Conservation (phyloP, 2,797 vertebrate species). For the Leuciscus waleckii region DNA sequence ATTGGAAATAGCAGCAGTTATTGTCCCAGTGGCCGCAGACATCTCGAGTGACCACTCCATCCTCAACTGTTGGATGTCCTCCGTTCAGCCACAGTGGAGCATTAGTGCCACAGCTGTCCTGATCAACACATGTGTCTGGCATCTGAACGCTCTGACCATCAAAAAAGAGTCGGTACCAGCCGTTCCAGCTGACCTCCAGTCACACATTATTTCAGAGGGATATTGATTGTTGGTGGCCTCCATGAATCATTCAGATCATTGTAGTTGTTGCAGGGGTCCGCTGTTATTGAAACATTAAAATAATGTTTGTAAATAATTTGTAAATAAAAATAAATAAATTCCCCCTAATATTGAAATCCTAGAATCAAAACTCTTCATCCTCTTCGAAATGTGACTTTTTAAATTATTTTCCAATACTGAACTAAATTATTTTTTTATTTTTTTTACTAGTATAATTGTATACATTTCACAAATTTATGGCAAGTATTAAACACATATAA, state of each 20-base stretch:
- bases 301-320: too few relatives aligned
- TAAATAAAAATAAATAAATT: too few relatives aligned
- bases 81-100: slow-evolving; percentile 25
- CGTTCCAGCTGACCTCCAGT: slow-evolving; percentile 30
- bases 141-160: slow-evolving; percentile 32
- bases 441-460: too few relatives aligned
- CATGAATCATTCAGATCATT: slow-evolving; percentile 15
- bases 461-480: not conserved
- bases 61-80: slow-evolving; percentile 20
- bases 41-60: slow-evolving; percentile 30
- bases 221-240: slow-evolving; percentile 41
- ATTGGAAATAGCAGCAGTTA: slow-evolving; percentile 15
- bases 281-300: too few relatives aligned
- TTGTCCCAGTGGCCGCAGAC: not conserved
- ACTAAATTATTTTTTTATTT: too few relatives aligned
- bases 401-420: too few relatives aligned
- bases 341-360: too few relatives aligned
- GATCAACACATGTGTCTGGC: slow-evolving; percentile 45
- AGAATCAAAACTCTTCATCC: too few relatives aligned
- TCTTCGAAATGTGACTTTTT: too few relatives aligned
- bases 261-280: slow-evolving; percentile 36
- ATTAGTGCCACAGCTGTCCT: slow-evolving; percentile 12
- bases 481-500: not conserved
- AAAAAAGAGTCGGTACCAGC: slow-evolving; percentile 45
- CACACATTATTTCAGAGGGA: slow-evolving; percentile 7